These are phyloP conservation scores for Edolisoma coerulescens DNA, from an alignment of 2,113 vertebrate genomes.

Conservation along the genomic window DNA sequence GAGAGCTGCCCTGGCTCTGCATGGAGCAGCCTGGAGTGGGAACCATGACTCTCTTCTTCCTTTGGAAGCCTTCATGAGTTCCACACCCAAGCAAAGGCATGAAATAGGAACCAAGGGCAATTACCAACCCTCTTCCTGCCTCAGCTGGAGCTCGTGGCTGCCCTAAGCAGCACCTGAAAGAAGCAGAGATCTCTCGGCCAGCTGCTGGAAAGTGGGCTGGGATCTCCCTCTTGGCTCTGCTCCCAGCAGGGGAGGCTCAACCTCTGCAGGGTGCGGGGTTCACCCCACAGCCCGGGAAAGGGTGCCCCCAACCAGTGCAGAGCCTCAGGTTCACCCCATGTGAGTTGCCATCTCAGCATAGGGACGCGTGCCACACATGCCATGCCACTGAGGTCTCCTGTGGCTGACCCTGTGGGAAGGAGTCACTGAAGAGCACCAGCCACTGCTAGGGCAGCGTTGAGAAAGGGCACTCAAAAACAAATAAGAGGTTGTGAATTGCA, in stretches of 20 bases:
- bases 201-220: rapidly evolving
- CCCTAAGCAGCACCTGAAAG: not conserved
- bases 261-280: not conserved
- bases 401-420: not conserved
- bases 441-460: not conserved
- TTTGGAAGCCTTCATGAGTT: not conserved
- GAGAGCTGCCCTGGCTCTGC: not conserved
- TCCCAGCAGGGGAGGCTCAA: rapidly evolving
- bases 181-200: not conserved
- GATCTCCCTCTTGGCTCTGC: not conserved
- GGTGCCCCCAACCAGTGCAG: not conserved
- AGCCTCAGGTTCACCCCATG: not conserved
- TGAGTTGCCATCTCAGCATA: rapidly evolving
- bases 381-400: not conserved
- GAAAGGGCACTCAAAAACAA: not conserved
- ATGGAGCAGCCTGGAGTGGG: not conserved
- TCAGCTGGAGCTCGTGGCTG: not conserved
- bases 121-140: not conserved
- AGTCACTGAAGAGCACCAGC: not conserved
- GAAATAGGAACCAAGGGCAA: not conserved
- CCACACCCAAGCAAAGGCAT: not conserved
- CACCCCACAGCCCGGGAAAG: not conserved
- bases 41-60: not conserved
- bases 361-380: rapidly evolving
- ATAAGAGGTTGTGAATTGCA: not conserved